Evolutionary conservation across 2,113 vertebrate genomes (phyloP), one percentile per base, ranked within the genome.

Genomic region (Sardina pilchardus): DNA sequence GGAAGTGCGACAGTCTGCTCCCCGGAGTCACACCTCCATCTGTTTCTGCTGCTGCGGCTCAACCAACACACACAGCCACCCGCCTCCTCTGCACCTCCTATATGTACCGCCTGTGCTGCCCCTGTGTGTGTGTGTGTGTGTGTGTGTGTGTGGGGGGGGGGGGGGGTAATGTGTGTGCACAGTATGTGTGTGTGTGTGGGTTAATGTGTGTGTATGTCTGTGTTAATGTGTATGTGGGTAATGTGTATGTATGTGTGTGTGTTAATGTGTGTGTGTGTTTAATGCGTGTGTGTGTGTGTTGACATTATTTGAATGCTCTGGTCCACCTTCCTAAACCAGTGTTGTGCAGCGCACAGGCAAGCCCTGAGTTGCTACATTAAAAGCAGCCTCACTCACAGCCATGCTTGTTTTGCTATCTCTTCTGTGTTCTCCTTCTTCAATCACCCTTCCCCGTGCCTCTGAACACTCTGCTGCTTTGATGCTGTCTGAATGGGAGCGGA

Each of bases 381-480:
- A 71, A 71, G 26, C 63, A 71, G n/a, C 10, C 63, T 71, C 63
- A 71, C n/a, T 26, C 63, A 71, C 12, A 4, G 26, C 63, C 63
- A 34, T 71, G 63, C 63, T 71, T 71, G 63, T 71, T 71, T 71
- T 71, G 63, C 30, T 71, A 14, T 34, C 21, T 63, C n/a, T 26
- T 63, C 56, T 63, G 1, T n/a, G n/a, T 63, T 63, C 12, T 34
- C 34, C 30, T 71, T 71, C 63, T 71, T 71, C 63, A 71, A 34
- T 71, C 81, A 81, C 81, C n/a, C 83, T 30, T 71, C 63, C 26
- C 63, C 9, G 63, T 30, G 30, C 24, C 26, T 71, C 63, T 71
- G 63, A 86, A 80, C 42, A n/a, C 81, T 45, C 84, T 59, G 34
- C 67, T 71, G 87, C 85, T 88, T 88, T 86, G 85, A 86, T 83